Conservation (phyloP, 2,113 vertebrate genomes). For the Chrysemys picta region DNA sequence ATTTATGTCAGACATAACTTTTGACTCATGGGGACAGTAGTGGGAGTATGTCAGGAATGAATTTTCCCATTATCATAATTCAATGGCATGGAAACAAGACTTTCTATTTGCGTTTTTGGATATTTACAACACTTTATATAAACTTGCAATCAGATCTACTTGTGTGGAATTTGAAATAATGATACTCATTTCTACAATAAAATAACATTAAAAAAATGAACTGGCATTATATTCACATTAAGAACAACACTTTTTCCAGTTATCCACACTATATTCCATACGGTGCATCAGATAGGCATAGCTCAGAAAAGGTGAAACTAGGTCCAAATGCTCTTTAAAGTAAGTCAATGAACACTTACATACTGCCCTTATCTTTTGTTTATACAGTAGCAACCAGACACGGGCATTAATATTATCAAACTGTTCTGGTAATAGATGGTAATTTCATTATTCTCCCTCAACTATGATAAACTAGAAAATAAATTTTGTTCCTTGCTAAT, state of each 20-base stretch:
- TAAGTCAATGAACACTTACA: not conserved
- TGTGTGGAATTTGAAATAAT: not conserved
- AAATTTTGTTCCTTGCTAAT: not conserved
- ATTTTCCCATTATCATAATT: not conserved
- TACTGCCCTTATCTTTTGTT: not conserved
- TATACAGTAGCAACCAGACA: not conserved
- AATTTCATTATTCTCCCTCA: slow-evolving; percentile 17
- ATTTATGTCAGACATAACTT: not conserved
- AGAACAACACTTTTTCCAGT: not conserved
- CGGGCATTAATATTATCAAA: slow-evolving; percentile 39
- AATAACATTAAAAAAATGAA: not conserved
- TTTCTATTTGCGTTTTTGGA: not conserved
- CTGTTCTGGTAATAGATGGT: slow-evolving; percentile 46
- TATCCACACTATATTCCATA: not conserved
- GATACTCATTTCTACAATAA: not conserved
- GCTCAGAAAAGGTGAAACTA: not conserved
- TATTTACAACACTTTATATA: not conserved
- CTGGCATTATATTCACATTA: not conserved
- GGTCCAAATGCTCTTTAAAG: not conserved
- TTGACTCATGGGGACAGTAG: not conserved
- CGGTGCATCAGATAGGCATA: not conserved
- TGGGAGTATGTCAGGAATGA: not conserved
- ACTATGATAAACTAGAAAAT: slow-evolving; percentile 39
- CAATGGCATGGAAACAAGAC: not conserved
- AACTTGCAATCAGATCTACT: not conserved